phyloP scores from a whole-genome alignment of 1,140 invertebrate genomes.

The Drosophila willistoni region DNA sequence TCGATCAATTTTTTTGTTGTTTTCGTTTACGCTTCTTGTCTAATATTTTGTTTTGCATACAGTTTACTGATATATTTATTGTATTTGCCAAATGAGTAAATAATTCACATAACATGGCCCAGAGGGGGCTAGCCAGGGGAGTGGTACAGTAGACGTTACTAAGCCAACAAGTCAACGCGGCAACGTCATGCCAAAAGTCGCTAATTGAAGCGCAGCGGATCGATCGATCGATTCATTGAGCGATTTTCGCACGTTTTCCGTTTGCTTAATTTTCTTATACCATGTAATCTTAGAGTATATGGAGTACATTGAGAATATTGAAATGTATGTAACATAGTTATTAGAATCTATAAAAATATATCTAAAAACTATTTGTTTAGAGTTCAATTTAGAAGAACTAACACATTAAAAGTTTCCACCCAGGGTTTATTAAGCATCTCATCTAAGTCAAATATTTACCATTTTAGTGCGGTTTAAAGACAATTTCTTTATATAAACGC shows the following conservation, averaged over 20 bases:
- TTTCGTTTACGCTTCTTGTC: slow-evolving; percentile 17
- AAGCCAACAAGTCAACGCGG: slow-evolving; percentile 48
- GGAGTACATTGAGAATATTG: not conserved
- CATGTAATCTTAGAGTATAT: not conserved
- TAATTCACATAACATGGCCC: slow-evolving; percentile 20
- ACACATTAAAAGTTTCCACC: too few species aligned
- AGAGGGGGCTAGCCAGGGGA: not conserved
- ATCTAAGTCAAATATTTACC: too few species aligned
- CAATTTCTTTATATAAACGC: too few species aligned
- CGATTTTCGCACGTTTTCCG: slow-evolving; percentile 64
- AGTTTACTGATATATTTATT: slow-evolving; percentile 59
- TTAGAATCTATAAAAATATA: not conserved
- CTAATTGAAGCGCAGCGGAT: slow-evolving; percentile 62
- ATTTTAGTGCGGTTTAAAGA: too few species aligned
- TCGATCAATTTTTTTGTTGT: slow-evolving; percentile 51
- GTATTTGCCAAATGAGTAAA: slow-evolving; percentile 12
- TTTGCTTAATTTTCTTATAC: slow-evolving; percentile 19
- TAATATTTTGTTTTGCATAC: slow-evolving; percentile 78
- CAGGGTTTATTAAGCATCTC: too few species aligned
- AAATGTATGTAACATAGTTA: not conserved
- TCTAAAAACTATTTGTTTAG: too few species aligned
- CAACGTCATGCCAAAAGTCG: slow-evolving; percentile 56
- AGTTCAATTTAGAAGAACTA: too few species aligned
- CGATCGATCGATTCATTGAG: slow-evolving; percentile 57
- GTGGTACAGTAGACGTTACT: slow-evolving; percentile 11